Evolutionary conservation across 2,113 vertebrate species (phyloP).

Genomic region (Hypocryptadius cinnamomeus): DNA sequence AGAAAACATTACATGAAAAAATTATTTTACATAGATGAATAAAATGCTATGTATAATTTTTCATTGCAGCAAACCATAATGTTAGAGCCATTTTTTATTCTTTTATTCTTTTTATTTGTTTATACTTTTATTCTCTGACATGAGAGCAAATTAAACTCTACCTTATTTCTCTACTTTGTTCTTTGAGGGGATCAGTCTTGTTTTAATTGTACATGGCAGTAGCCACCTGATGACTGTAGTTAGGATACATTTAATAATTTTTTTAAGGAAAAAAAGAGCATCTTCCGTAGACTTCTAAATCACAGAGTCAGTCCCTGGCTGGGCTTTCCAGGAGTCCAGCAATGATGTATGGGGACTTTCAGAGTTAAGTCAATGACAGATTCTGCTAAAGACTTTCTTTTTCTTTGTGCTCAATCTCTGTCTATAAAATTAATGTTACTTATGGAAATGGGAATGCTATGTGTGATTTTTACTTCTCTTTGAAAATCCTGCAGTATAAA

Average conservation of each 20-base stretch:
- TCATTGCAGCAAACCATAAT: neutral
- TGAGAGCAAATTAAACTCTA: neutral
- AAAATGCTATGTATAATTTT: neutral
- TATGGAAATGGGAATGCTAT: neutral
- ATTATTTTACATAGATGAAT: neutral
- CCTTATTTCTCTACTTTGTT: neutral
- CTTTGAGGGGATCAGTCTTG: neutral
- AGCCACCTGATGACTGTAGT: neutral
- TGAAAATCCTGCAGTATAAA: neutral
- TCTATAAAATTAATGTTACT: neutral
- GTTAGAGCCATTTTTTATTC: neutral
- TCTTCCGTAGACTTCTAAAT: neutral
- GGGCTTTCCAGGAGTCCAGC: neutral
- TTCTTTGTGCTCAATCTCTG: neutral
- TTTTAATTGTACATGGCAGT: neutral
- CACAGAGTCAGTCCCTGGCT: neutral
- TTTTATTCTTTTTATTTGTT: no score
- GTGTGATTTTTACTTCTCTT: neutral
- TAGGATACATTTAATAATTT: neutral
- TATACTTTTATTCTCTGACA: neutral
- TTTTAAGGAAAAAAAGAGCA: neutral
- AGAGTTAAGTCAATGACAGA: neutral
- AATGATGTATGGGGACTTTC: neutral
- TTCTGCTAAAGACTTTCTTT: neutral
- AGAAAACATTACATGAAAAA: neutral